These are phyloP conservation scores for Chiloscyllium plagiosum DNA, from an alignment of 2,113 vertebrate species.

Conservation along the genomic window DNA sequence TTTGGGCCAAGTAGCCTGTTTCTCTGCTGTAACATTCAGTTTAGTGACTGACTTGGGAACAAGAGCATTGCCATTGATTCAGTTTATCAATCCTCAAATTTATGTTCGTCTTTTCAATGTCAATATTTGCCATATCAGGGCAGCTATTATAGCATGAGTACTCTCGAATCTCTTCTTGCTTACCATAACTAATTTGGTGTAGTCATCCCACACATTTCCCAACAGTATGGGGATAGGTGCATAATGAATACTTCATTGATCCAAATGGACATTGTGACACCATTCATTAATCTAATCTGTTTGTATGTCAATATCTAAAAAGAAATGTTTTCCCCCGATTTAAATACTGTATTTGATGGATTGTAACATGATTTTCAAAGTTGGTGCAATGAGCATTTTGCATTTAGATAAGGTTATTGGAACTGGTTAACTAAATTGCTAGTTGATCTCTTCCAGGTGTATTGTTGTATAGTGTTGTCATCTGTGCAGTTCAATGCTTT, in stretches of 20 bases:
- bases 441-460: not conserved
- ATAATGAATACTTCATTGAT: not conserved
- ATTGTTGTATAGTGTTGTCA: not conserved
- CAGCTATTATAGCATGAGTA: not conserved
- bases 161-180: not conserved
- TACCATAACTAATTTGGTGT: not conserved
- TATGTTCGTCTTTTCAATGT: not conserved
- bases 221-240: not conserved
- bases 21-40: not conserved
- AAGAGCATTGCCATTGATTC: not conserved
- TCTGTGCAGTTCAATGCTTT: not conserved
- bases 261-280: not conserved
- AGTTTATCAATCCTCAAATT: not conserved
- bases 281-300: not conserved
- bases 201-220: not conserved
- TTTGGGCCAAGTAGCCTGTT: not conserved
- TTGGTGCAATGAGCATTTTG: not conserved
- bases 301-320: not conserved
- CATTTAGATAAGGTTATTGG: not conserved
- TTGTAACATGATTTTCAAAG: not conserved
- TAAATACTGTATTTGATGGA: not conserved
- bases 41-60: not conserved
- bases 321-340: not conserved
- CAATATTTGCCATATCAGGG: not conserved
- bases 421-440: not conserved